phyloP scores from a whole-genome alignment of 1,140 invertebrate species.

The Caenorhabditis inopinata region DNA sequence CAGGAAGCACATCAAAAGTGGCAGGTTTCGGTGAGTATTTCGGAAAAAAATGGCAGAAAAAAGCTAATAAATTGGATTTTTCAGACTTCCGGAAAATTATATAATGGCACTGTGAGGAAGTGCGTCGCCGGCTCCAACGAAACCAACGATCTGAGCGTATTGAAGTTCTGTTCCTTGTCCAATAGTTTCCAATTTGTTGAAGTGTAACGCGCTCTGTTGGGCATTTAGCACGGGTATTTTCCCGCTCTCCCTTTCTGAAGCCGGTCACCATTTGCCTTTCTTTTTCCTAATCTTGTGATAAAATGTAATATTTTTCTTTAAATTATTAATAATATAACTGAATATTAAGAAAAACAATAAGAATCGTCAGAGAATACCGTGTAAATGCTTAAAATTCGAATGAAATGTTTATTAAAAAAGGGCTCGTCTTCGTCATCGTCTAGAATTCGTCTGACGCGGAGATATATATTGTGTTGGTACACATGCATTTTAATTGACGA shows the following conservation, averaged over 20 bases:
- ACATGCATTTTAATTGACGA: too few relatives aligned
- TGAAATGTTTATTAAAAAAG: too few relatives aligned
- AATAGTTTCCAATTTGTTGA: constrained; percentile 37
- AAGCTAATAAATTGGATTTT: not conserved
- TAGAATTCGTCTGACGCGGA: too few relatives aligned
- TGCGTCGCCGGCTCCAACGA: constrained; percentile 29
- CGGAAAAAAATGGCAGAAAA: not conserved
- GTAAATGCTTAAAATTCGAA: too few relatives aligned
- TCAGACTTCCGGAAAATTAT: constrained; percentile 41
- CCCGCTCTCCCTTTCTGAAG: not conserved
- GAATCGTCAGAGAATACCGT: too few relatives aligned
- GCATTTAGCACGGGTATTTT: not conserved
- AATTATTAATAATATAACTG: not conserved
- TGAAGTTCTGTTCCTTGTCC: constrained; percentile 44
- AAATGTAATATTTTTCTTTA: not conserved
- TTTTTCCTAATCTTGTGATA: not conserved
- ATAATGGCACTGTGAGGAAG: constrained; percentile 25
- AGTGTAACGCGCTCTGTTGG: too few relatives aligned
- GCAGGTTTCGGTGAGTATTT: constrained; percentile 38
- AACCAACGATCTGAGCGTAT: not conserved
- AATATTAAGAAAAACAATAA: too few relatives aligned
- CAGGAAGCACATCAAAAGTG: constrained; percentile 50
- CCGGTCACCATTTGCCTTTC: constrained; percentile 20
- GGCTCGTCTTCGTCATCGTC: too few relatives aligned
- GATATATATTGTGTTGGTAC: too few relatives aligned